Evolutionary conservation across 2,888 invertebrate genomes (phyloP).

Genomic region (Archips xylosteana): DNA sequence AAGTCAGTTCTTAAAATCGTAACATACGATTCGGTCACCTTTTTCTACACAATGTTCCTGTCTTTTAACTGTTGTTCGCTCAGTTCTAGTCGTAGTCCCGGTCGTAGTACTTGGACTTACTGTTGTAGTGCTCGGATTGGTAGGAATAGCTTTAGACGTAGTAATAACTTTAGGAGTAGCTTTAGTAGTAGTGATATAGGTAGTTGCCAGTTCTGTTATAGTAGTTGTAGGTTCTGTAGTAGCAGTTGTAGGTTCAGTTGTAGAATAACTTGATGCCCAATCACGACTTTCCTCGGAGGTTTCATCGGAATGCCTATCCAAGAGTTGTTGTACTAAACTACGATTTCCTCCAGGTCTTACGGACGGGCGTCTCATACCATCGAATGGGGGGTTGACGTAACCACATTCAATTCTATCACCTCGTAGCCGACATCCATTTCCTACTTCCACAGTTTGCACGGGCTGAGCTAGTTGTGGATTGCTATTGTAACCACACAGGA

Average conservation of each 20-base stretch:
- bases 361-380: background rate
- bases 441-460: slow-evolving; percentile 52
- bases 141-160: background rate
- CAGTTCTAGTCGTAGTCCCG: background rate
- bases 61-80: slow-evolving; percentile 26
- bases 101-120: background rate
- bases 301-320: background rate
- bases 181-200: background rate
- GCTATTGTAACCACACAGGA: slow-evolving; percentile 73
- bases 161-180: background rate
- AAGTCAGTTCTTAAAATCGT: slow-evolving; percentile 43
- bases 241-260: background rate
- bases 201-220: background rate
- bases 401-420: slow-evolving; percentile 75
- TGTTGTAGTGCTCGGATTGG: background rate
- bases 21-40: slow-evolving; percentile 63
- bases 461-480: slow-evolving; percentile 55
- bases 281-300: background rate
- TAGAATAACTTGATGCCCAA: slow-evolving; percentile 23
- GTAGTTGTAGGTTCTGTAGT: slow-evolving; percentile 1
- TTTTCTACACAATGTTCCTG: slow-evolving; percentile 59
- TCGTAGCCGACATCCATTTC: slow-evolving; percentile 62
- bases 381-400: slow-evolving; percentile 53
- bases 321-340: background rate
- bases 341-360: background rate